Evolutionary conservation across 2,888 invertebrate genomes (phyloP).

Genomic region (Xestobium rufovillosum): DNA sequence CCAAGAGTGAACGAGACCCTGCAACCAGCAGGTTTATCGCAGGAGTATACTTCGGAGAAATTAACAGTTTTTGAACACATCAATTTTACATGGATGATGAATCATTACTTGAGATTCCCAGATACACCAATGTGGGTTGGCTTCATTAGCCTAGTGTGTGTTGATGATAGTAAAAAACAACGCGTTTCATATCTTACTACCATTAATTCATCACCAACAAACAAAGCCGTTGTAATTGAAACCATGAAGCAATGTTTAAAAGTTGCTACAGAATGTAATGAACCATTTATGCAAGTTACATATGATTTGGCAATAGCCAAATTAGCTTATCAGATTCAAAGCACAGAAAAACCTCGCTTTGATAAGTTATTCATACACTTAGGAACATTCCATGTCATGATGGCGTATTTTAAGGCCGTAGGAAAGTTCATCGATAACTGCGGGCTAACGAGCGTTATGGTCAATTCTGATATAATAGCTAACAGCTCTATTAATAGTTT

Average conservation of each 20-base stretch:
- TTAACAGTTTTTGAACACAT: constrained; percentile 9
- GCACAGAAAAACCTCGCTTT: no score
- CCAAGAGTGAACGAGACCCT: constrained; percentile 4
- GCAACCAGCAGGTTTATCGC: neutral
- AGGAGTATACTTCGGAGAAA: no score
- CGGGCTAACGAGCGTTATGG: constrained; percentile 26
- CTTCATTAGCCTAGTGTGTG: constrained; percentile 23
- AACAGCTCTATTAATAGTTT: constrained; percentile 26
- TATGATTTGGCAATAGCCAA: no score
- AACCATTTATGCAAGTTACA: no score
- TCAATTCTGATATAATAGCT: constrained; percentile 26
- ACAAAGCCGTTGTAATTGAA: neutral
- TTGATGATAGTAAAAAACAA: neutral
- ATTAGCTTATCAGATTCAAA: no score
- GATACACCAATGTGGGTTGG: constrained; percentile 34
- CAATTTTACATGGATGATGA: constrained; percentile 23
- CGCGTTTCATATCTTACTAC: constrained; percentile 4
- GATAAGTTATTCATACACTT: constrained; percentile 35
- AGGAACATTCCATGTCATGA: constrained; percentile 34
- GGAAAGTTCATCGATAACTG: constrained; percentile 29
- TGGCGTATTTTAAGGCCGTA: constrained; percentile 31
- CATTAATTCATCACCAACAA: constrained; percentile 3
- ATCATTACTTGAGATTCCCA: constrained; percentile 23
- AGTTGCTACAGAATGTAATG: constrained; percentile 4
- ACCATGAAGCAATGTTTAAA: constrained; percentile 9